Evolutionary conservation across 2,888 invertebrate genomes (phyloP).

Genomic region (Polietes domitor): DNA sequence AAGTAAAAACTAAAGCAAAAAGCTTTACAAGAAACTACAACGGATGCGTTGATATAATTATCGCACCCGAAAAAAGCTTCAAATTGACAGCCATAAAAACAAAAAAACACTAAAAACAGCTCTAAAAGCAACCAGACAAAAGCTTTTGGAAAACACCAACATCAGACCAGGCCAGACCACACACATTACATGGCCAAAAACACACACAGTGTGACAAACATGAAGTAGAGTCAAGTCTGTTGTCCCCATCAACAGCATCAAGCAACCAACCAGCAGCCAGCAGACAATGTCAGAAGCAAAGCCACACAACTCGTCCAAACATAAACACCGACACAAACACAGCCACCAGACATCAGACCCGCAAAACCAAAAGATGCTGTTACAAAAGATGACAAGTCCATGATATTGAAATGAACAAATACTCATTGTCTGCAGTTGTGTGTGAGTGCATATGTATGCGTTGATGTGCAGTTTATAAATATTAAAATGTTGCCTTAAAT

Average conservation of each 20-base stretch:
- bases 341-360: conserved; percentile 1
- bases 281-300: conserved; percentile 26
- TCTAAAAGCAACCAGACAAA: conserved; percentile 4
- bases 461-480: conserved; percentile 12
- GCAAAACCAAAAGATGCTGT: conserved; percentile 24
- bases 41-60: conserved; percentile 42
- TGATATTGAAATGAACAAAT: conserved; percentile 12
- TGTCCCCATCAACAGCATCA: not conserved
- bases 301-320: not conserved
- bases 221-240: no score
- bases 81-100: not conserved
- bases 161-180: not conserved
- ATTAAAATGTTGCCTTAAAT: conserved; percentile 32
- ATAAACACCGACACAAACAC: not conserved
- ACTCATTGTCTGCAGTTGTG: not conserved
- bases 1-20: not conserved
- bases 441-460: not conserved
- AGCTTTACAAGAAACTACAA: conserved; percentile 21
- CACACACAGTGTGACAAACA: not conserved
- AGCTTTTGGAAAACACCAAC: not conserved
- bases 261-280: not conserved
- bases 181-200: conserved; percentile 4
- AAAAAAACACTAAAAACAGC: not conserved
- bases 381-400: conserved; percentile 29
- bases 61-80: conserved; percentile 43